phyloP scores from a whole-genome alignment of 2,888 invertebrate genomes.

The Cryptosula pallasiana region DNA sequence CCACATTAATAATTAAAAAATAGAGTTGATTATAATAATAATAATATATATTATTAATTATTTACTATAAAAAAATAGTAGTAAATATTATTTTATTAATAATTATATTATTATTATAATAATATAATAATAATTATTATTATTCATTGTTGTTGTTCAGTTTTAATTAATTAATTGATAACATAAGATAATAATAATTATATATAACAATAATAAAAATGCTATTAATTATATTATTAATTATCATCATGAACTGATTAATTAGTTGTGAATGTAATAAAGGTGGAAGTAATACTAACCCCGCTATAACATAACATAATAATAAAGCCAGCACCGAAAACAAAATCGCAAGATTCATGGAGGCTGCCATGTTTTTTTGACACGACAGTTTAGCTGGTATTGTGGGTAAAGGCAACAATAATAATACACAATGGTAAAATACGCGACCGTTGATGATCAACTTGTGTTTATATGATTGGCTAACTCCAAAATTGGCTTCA shows the following conservation, averaged over 20 bases:
- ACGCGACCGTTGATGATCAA: too few relatives aligned
- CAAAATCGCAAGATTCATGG: conserved; percentile 23
- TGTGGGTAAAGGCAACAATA: conserved; percentile 17
- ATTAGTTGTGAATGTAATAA: neutral
- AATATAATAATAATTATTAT: neutral
- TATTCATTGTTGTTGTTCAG: neutral
- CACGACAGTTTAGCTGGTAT: conserved; percentile 28
- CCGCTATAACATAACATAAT: neutral
- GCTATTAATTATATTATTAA: too few relatives aligned
- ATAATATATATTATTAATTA: neutral
- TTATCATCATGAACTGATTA: neutral
- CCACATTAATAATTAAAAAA: neutral
- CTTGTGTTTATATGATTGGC: neutral
- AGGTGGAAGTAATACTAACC: neutral
- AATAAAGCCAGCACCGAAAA: neutral
- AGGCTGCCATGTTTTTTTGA: conserved; percentile 33
- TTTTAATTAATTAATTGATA: neutral
- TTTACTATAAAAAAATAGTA: neutral
- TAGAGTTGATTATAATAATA: neutral
- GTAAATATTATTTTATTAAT: neutral
- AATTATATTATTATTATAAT: neutral
- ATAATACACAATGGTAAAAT: too few relatives aligned
- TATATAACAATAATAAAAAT: too few relatives aligned
- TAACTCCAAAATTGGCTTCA: neutral
- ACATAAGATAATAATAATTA: too few relatives aligned